A percentile compares a stretch with the other conserved stretches of the same genome.
Evolutionary conservation across 2,797 vertebrate species (phyloP).

Genomic region (Scolopax bukidnonensis): DNA sequence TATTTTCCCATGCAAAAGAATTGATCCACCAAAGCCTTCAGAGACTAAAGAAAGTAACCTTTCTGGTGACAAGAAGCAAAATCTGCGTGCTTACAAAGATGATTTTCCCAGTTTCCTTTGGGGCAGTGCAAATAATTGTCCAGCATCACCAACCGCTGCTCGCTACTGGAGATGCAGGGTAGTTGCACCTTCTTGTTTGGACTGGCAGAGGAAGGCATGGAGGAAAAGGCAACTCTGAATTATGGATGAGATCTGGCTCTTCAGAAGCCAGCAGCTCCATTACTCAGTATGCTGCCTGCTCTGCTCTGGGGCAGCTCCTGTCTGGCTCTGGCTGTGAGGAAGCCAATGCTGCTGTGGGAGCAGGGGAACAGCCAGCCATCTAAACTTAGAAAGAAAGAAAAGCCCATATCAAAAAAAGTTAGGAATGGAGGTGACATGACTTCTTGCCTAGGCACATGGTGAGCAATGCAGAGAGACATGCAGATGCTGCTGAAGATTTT

Average conservation of each 20-base stretch:
- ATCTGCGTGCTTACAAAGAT: not conserved
- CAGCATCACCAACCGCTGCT: not conserved
- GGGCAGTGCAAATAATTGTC: conserved; percentile 50
- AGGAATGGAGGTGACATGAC: not conserved
- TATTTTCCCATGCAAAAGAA: conserved; percentile 52
- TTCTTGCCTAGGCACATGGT: not conserved
- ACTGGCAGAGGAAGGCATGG: not conserved
- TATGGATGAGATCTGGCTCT: not conserved
- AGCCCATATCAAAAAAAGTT: not conserved
- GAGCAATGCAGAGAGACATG: not conserved
- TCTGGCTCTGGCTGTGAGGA: not conserved
- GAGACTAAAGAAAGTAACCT: conserved; percentile 51
- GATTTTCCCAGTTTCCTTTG: conserved; percentile 8
- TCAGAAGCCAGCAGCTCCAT: not conserved
- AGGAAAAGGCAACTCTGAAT: not conserved
- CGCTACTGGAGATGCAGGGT: not conserved
- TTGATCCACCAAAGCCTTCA: conserved; percentile 47
- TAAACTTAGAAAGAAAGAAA: not conserved
- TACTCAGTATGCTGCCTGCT: not conserved
- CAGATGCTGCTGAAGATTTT: not conserved
- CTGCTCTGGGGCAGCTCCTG: not conserved
- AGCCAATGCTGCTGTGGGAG: not conserved
- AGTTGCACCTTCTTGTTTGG: not conserved
- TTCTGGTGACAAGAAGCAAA: conserved; percentile 50
- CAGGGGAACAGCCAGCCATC: not conserved